Conservation (phyloP, 2,888 invertebrate genomes). For the Napeogenes sylphis region DNA sequence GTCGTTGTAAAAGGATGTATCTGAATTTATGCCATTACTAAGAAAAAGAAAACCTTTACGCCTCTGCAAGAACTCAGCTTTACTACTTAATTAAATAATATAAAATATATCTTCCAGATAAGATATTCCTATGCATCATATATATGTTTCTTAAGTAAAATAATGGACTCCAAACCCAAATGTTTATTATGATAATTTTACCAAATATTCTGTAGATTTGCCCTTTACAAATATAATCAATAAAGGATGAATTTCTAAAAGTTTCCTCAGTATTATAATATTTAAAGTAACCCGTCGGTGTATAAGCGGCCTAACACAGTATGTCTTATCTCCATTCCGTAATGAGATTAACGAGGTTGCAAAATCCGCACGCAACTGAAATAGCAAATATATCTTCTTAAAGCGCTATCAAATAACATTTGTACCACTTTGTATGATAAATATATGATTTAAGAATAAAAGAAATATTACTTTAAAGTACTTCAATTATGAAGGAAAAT, state of each 20-base stretch:
- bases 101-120: no score
- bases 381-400: conserved; percentile 9
- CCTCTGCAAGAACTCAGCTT: no score
- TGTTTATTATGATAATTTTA: no score
- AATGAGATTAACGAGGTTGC: conserved; percentile 14
- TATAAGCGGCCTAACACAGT: conserved; percentile 6
- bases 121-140: no score
- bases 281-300: not conserved
- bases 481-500: not conserved
- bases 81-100: no score
- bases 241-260: no score
- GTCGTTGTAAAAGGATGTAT: no score
- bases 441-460: not conserved
- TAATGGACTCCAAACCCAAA: no score
- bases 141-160: no score
- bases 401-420: conserved; percentile 5
- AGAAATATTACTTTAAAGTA: not conserved
- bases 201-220: no score
- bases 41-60: not conserved
- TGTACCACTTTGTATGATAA: not conserved
- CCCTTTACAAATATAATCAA: no score
- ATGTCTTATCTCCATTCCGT: conserved; percentile 7
- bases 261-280: no score
- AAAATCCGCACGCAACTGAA: conserved; percentile 11
- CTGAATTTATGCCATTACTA: not conserved